phyloP scores from a whole-genome alignment of 2,888 invertebrate genomes.

The Gymnoscelis rufifasciata region DNA sequence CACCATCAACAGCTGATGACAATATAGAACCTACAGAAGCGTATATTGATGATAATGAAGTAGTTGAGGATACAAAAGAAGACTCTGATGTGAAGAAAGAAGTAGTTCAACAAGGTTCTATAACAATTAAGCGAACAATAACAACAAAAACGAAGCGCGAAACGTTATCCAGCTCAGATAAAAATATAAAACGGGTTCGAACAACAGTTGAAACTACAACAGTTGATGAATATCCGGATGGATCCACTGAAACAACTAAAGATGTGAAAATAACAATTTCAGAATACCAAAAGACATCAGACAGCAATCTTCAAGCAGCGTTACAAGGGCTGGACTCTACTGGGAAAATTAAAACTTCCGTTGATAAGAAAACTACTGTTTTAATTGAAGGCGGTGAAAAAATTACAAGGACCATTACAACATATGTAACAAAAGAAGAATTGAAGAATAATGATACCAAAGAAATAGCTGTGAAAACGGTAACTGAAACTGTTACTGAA shows the following conservation, averaged over 20 bases:
- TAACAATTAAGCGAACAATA: conserved; percentile 60
- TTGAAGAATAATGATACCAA: conserved; percentile 54
- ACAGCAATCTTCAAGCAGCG: conserved; percentile 67
- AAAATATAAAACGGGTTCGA: conserved; percentile 76
- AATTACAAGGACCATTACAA: conserved; percentile 65
- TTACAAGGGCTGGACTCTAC: conserved; percentile 61
- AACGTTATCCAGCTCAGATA: conserved; percentile 70
- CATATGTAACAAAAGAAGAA: conserved; percentile 69
- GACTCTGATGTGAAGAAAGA: conserved; percentile 65
- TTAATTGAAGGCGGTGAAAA: conserved; percentile 66
- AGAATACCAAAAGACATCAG: conserved; percentile 69
- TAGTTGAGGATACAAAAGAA: conserved; percentile 61
- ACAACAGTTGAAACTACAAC: conserved; percentile 77
- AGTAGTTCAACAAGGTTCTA: conserved; percentile 51
- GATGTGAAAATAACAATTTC: conserved; percentile 75
- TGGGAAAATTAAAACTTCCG: conserved; percentile 64
- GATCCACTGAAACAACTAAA: conserved; percentile 77
- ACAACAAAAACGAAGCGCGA: conserved; percentile 71
- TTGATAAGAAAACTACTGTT: conserved; percentile 72
- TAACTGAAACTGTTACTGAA: conserved; percentile 70
- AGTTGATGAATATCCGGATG: conserved; percentile 71
- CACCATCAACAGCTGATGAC: conserved; percentile 32
- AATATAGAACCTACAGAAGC: conserved; percentile 41
- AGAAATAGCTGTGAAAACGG: conserved; percentile 68
- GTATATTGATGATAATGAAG: conserved; percentile 54